Evolutionary conservation across 2,113 vertebrate species (phyloP).

Genomic region (Atlantisia rogersi): DNA sequence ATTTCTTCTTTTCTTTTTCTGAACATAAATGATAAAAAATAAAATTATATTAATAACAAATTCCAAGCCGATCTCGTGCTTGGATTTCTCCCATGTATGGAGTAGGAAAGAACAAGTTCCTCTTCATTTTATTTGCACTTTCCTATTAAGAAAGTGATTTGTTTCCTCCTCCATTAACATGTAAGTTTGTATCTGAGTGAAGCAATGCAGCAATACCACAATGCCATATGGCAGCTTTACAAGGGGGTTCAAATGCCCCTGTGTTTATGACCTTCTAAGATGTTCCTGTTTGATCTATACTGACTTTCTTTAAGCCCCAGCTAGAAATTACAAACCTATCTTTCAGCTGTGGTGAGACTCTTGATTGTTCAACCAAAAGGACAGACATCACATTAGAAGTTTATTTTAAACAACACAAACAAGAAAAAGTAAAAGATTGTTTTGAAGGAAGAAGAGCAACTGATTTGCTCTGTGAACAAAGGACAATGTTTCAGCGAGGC

Average conservation of each 20-base stretch:
- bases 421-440: not conserved
- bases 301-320: not conserved
- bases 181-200: not conserved
- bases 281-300: not conserved
- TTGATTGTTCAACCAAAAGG: not conserved
- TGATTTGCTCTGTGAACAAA: not conserved
- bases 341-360: not conserved
- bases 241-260: not conserved
- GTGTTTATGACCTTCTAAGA: not conserved
- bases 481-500: not conserved
- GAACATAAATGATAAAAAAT: not conserved
- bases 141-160: not conserved
- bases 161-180: not conserved
- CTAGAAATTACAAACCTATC: not conserved
- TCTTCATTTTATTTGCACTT: not conserved
- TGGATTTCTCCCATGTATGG: not conserved
- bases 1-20: constrained; percentile 67
- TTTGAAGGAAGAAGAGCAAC: not conserved
- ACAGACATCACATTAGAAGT: not conserved
- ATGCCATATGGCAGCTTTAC: not conserved
- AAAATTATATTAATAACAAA: not conserved
- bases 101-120: not conserved
- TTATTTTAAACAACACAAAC: not conserved
- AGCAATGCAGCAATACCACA: not conserved
- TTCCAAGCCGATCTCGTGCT: not conserved